These are phyloP conservation scores for Choristoneura fumiferana DNA, from an alignment of 1,140 invertebrate species.

Conservation along the genomic window DNA sequence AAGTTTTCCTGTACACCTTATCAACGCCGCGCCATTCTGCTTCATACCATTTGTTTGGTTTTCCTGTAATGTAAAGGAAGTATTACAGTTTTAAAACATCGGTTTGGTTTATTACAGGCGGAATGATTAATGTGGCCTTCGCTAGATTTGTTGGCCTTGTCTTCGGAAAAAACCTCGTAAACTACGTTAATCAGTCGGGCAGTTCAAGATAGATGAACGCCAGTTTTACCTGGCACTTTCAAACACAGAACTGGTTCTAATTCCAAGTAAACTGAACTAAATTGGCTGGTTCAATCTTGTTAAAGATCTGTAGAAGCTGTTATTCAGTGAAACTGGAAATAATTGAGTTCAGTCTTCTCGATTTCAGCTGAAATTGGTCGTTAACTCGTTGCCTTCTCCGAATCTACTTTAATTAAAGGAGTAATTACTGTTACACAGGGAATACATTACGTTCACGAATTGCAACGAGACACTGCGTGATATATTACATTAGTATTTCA, in stretches of 20 bases:
- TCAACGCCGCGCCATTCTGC: background rate
- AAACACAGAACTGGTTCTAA: background rate
- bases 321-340: background rate
- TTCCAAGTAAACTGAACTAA: background rate
- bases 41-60: too few relatives aligned
- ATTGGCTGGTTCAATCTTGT: background rate
- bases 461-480: too few relatives aligned
- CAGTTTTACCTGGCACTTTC: background rate
- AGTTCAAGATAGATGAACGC: background rate
- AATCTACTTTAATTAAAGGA: conserved; percentile 14
- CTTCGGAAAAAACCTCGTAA: too few relatives aligned
- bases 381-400: background rate
- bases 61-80: too few relatives aligned
- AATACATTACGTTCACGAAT: conserved; percentile 7
- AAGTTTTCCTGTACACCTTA: background rate
- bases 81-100: too few relatives aligned
- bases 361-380: background rate
- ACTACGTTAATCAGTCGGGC: too few relatives aligned
- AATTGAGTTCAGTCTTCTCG: conserved; percentile 1
- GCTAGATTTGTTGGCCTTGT: too few relatives aligned
- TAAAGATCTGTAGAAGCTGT: background rate
- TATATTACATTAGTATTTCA: too few relatives aligned
- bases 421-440: background rate
- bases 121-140: too few relatives aligned
- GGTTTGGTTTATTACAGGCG: too few relatives aligned